Percentiles rank a stretch among this genome's conserved stretches.
Conservation (phyloP, 1,140 invertebrate species). For the Drosophila biarmipes region DNA sequence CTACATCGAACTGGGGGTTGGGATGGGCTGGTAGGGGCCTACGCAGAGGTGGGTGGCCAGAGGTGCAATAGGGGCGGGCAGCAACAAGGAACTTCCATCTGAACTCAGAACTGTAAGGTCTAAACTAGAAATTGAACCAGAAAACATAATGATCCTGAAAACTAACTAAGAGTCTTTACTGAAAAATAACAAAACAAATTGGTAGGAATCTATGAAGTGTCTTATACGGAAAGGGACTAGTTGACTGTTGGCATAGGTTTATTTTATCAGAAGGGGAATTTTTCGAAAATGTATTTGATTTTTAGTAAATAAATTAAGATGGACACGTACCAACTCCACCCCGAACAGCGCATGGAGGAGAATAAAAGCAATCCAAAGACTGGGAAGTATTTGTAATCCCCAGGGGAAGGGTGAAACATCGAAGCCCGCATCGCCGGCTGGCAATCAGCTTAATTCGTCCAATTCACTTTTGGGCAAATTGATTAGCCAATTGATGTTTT, state of each 20-base stretch:
- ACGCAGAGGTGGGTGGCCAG: conserved; percentile 4
- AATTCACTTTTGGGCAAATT: conserved; percentile 47
- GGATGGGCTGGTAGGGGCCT: not conserved
- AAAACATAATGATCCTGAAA: not conserved
- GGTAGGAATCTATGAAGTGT: no score
- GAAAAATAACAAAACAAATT: no score
- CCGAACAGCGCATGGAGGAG: no score
- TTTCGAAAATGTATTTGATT: no score
- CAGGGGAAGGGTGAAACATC: conserved; percentile 10
- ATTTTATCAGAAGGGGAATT: no score
- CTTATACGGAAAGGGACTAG: no score
- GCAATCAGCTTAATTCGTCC: conserved; percentile 49
- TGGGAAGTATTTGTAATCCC: conserved; percentile 9
- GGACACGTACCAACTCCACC: no score
- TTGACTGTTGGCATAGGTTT: no score
- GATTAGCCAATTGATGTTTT: conserved; percentile 42
- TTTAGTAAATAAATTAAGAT: no score
- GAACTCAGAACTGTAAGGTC: not conserved
- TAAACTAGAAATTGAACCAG: no score
- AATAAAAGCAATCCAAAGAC: not conserved
- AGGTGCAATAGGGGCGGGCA: not conserved
- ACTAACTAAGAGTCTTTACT: no score
- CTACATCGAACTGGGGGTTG: not conserved
- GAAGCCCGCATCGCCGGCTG: conserved; percentile 34
- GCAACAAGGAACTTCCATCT: conserved; percentile 28